These are phyloP conservation scores for Nemurella pictetii DNA, from an alignment of 2,888 invertebrate genomes.

Conservation along the genomic window DNA sequence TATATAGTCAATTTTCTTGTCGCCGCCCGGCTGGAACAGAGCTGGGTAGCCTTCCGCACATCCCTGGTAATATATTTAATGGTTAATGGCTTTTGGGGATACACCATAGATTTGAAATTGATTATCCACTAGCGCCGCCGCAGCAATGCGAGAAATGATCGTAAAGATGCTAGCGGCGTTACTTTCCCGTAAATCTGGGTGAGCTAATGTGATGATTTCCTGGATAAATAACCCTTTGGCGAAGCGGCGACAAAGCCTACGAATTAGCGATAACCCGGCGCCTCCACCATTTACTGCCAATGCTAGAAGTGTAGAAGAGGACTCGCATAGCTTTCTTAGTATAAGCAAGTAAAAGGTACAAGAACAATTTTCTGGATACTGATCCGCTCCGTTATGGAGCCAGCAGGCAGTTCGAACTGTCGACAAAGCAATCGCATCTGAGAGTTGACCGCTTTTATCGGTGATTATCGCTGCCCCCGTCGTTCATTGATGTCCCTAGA, in stretches of 20 bases:
- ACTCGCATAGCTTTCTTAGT: background rate
- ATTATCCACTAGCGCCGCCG: conserved; percentile 7
- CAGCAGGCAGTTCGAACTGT: background rate
- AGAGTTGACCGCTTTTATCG: background rate
- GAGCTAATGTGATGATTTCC: background rate
- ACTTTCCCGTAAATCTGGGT: conserved; percentile 6
- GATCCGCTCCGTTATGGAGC: background rate
- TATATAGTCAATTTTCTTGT: conserved; percentile 12
- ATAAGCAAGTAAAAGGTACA: too few species aligned
- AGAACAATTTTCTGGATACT: background rate
- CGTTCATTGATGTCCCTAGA: background rate
- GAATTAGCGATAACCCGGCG: background rate
- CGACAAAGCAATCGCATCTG: background rate
- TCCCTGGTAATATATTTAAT: background rate
- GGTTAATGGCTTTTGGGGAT: background rate
- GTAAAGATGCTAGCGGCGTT: conserved; percentile 8
- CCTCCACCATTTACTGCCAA: background rate
- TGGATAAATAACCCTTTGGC: background rate
- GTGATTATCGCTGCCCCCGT: background rate
- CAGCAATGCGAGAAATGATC: background rate
- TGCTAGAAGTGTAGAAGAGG: background rate
- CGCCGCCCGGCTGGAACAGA: background rate
- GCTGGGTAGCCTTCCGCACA: background rate
- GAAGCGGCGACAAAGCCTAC: background rate
- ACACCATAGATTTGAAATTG: conserved; percentile 1